A percentile compares a stretch with the other conserved stretches of the same genome.
phyloP scores from a whole-genome alignment of 2,888 invertebrate genomes.

The Tetropium fuscum region DNA sequence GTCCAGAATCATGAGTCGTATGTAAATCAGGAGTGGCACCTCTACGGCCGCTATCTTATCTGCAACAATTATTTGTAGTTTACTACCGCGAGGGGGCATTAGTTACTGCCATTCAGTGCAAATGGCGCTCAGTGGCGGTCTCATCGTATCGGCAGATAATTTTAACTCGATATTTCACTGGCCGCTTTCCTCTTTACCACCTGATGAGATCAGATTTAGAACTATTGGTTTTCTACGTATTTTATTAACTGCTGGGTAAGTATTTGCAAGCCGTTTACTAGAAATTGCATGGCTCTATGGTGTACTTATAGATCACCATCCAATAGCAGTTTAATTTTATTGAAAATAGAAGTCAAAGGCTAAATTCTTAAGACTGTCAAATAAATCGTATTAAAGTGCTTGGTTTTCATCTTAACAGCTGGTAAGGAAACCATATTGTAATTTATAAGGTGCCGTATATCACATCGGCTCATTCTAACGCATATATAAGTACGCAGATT shows the following conservation, averaged over 20 bases:
- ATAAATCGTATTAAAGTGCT: slow-evolving; percentile 43
- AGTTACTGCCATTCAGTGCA: slow-evolving; percentile 62
- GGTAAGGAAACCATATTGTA: slow-evolving; percentile 40
- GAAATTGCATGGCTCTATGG: slow-evolving; percentile 42
- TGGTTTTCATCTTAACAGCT: slow-evolving; percentile 42
- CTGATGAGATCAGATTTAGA: slow-evolving; percentile 58
- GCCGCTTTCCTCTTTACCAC: slow-evolving; percentile 54
- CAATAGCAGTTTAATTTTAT: slow-evolving; percentile 39
- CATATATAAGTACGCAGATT: slow-evolving; percentile 34
- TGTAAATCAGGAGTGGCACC: slow-evolving; percentile 58
- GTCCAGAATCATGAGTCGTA: slow-evolving; percentile 58
- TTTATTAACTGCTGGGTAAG: slow-evolving; percentile 48
- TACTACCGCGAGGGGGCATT: slow-evolving; percentile 59
- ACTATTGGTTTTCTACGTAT: slow-evolving; percentile 53
- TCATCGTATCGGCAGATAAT: slow-evolving; percentile 56
- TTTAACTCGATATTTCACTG: slow-evolving; percentile 58
- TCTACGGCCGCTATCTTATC: slow-evolving; percentile 60
- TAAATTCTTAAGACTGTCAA: slow-evolving; percentile 43
- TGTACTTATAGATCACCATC: slow-evolving; percentile 24
- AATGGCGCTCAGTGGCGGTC: slow-evolving; percentile 58
- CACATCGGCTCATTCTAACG: slow-evolving; percentile 36
- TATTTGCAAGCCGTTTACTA: slow-evolving; percentile 48
- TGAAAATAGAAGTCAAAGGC: slow-evolving; percentile 44
- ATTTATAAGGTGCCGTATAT: slow-evolving; percentile 35
- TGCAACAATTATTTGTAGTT: slow-evolving; percentile 64